Evolutionary conservation across 2,797 vertebrate species (phyloP).

Genomic region (Vipera latastei): DNA sequence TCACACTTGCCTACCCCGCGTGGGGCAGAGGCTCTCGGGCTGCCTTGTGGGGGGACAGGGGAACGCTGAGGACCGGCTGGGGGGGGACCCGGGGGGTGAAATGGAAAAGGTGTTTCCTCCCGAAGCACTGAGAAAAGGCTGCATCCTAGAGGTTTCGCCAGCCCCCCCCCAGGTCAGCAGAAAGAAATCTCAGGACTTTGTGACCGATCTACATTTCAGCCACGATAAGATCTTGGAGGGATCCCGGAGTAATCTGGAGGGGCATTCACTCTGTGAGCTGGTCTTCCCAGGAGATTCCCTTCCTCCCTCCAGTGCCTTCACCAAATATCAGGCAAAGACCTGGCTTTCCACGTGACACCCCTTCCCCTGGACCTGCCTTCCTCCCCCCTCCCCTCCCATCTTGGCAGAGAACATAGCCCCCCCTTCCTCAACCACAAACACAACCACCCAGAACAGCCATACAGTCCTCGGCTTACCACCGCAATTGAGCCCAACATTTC

Average conservation of each 20-base stretch:
- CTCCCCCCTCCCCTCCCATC: fast-evolving
- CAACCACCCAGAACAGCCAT: background rate
- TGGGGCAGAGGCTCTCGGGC: background rate
- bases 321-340: background rate
- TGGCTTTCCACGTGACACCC: too few species aligned
- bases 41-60: background rate
- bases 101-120: background rate
- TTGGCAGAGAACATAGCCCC: fast-evolving
- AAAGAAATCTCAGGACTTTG: background rate
- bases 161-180: background rate
- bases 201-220: background rate
- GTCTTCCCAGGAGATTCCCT: background rate
- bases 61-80: background rate
- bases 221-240: background rate
- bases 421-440: too few species aligned
- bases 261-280: background rate
- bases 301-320: background rate
- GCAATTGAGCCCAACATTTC: background rate
- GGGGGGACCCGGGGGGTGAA: background rate
- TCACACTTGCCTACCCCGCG: background rate
- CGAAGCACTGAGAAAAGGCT: background rate
- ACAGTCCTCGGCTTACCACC: background rate
- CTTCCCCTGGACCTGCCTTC: background rate
- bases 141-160: background rate
- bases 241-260: background rate